A percentile compares a stretch with the other conserved stretches of the same genome.
Conservation (phyloP, 2,888 invertebrate species). For the Lycia hirtaria region DNA sequence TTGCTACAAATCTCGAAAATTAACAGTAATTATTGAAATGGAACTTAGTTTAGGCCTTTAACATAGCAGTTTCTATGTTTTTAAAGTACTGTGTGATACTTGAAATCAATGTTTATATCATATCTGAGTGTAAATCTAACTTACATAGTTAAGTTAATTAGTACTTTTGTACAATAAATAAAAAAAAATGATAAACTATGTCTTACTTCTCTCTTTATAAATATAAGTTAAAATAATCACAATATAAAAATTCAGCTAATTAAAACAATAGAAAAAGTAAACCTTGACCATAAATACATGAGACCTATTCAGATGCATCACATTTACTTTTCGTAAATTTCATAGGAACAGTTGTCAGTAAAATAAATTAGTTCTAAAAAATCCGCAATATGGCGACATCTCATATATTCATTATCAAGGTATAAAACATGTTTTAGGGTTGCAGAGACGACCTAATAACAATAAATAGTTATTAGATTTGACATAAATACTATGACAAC, state of each 20-base stretch:
- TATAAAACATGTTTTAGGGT: conserved; percentile 18
- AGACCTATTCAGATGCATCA: too few species aligned
- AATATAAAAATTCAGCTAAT: conserved; percentile 35
- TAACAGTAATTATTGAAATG: background rate
- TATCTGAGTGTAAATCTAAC: conserved; percentile 16
- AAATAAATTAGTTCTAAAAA: too few species aligned
- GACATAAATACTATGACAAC: background rate
- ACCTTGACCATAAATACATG: too few species aligned
- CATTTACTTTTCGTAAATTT: too few species aligned
- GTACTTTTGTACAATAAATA: conserved; percentile 34
- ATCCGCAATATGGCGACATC: too few species aligned
- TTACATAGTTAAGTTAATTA: conserved; percentile 22
- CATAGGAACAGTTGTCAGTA: too few species aligned
- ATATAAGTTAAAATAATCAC: conserved; percentile 29
- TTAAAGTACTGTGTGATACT: conserved; percentile 39
- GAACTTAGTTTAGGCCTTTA: conserved; percentile 29
- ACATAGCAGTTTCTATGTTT: conserved; percentile 24
- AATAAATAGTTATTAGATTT: conserved; percentile 4
- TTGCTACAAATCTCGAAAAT: conserved; percentile 10
- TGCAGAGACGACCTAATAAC: conserved; percentile 12
- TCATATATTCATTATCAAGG: too few species aligned
- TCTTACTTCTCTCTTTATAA: conserved; percentile 30
- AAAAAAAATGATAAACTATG: conserved; percentile 30
- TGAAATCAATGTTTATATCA: conserved; percentile 17
- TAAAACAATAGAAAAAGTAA: conserved; percentile 23